phyloP scores from a whole-genome alignment of 2,888 invertebrate species.

The Diarsia dahlii region DNA sequence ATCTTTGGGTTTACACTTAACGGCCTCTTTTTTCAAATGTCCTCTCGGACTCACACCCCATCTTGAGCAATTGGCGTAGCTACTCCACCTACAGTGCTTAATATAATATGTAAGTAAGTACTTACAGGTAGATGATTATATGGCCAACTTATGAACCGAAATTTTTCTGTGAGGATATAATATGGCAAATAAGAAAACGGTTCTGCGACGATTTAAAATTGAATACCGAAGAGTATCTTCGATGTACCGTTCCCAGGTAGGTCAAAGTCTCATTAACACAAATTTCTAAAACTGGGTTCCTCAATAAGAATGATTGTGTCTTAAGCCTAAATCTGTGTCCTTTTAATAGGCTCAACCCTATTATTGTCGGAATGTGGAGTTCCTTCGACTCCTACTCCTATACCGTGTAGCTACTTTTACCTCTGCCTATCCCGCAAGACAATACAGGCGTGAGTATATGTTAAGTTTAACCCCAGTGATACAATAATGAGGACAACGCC shows the following conservation, averaged over 20 bases:
- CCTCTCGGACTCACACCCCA: background rate
- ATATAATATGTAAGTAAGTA: background rate
- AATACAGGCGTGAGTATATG: background rate
- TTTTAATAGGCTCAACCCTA: background rate
- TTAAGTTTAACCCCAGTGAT: background rate
- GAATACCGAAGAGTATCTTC: too few species aligned
- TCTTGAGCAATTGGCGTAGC: background rate
- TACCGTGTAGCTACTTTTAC: background rate
- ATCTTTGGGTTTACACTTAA: background rate
- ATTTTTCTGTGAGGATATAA: background rate
- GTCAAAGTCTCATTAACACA: background rate
- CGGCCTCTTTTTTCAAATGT: background rate
- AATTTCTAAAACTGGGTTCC: background rate
- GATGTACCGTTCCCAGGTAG: background rate
- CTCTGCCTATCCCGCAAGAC: background rate
- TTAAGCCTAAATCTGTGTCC: too few species aligned
- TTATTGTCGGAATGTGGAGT: background rate
- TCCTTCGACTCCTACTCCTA: too few species aligned
- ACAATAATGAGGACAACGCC: background rate
- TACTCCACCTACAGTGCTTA: background rate
- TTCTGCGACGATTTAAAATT: background rate
- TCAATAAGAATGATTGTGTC: background rate
- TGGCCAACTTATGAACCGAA: background rate
- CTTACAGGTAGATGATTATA: background rate
- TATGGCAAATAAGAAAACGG: background rate